Conservation (phyloP, 2,888 invertebrate genomes). For the Drosophila mimica region DNA sequence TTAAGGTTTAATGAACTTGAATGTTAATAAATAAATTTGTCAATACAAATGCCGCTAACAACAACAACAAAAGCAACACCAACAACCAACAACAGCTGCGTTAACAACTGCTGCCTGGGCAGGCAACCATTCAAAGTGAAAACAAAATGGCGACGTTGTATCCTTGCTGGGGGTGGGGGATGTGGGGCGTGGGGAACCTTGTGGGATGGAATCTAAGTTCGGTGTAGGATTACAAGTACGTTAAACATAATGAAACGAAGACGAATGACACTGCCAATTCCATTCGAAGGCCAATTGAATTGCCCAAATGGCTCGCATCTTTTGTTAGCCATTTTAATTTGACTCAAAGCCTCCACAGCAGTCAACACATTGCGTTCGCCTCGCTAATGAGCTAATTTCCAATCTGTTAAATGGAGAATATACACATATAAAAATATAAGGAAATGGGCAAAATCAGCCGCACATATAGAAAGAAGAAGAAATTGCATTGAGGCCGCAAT, state of each 20-base stretch:
- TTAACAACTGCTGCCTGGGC: slow-evolving; percentile 34
- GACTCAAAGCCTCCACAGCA: not conserved
- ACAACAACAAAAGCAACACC: slow-evolving; percentile 10
- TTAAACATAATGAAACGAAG: slow-evolving; percentile 68
- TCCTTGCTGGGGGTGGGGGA: not conserved
- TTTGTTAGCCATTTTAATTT: not conserved
- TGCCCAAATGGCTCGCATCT: slow-evolving; percentile 1
- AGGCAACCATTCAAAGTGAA: slow-evolving; percentile 33
- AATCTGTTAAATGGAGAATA: slow-evolving; percentile 7
- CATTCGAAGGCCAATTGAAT: slow-evolving; percentile 20
- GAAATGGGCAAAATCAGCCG: not conserved
- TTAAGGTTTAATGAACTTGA: slow-evolving; percentile 77
- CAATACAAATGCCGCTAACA: slow-evolving; percentile 56
- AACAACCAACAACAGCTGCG: slow-evolving; percentile 29
- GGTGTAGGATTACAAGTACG: slow-evolving; percentile 44
- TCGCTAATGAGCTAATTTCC: slow-evolving; percentile 24
- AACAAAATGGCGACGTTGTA: slow-evolving; percentile 46
- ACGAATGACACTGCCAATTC: slow-evolving; percentile 54
- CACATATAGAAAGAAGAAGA: not conserved
- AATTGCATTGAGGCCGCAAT: not conserved
- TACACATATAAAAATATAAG: not conserved
- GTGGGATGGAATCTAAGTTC: not conserved
- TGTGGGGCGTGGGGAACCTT: not conserved
- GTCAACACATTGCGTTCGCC: slow-evolving; percentile 55
- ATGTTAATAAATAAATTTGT: slow-evolving; percentile 80